phyloP scores from a whole-genome alignment of 2,888 invertebrate genomes.

The Oconnorella tubifera region DNA sequence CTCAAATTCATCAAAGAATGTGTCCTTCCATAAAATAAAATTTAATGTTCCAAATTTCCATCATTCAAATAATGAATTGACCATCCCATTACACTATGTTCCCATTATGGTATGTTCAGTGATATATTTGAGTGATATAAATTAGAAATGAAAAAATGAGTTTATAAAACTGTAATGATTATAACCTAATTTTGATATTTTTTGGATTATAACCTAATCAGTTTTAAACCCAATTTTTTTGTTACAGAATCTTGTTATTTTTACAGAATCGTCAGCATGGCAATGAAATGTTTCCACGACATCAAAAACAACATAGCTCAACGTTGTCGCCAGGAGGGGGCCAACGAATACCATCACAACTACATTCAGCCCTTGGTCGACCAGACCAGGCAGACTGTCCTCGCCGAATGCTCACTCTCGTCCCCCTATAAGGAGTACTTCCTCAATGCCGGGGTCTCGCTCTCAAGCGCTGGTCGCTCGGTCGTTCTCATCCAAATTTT shows the following conservation, averaged over 20 bases:
- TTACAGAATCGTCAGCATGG: constrained; percentile 14
- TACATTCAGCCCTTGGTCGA: constrained; percentile 21
- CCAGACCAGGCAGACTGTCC: constrained; percentile 11
- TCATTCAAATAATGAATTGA: too few relatives aligned
- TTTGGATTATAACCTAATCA: too few relatives aligned
- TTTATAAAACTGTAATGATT: too few relatives aligned
- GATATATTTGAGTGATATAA: too few relatives aligned
- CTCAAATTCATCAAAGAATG: too few relatives aligned
- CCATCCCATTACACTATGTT: too few relatives aligned
- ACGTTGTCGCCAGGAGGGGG: constrained; percentile 8
- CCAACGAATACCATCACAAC: constrained; percentile 17
- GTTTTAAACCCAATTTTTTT: neutral
- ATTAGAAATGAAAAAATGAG: too few relatives aligned
- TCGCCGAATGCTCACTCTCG: constrained; percentile 15
- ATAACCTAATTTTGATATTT: too few relatives aligned
- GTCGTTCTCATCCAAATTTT: neutral
- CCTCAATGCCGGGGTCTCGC: constrained; percentile 5
- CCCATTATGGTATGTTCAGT: too few relatives aligned
- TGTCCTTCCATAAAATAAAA: too few relatives aligned
- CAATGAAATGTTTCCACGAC: constrained; percentile 19
- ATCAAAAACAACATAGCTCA: constrained; percentile 9
- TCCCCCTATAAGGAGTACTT: constrained; percentile 21
- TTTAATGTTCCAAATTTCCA: too few relatives aligned
- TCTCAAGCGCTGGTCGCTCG: neutral
- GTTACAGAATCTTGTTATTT: neutral